Base-by-base conservation (phyloP, 2,888 invertebrate species). In the Cryptus armator region DNA sequence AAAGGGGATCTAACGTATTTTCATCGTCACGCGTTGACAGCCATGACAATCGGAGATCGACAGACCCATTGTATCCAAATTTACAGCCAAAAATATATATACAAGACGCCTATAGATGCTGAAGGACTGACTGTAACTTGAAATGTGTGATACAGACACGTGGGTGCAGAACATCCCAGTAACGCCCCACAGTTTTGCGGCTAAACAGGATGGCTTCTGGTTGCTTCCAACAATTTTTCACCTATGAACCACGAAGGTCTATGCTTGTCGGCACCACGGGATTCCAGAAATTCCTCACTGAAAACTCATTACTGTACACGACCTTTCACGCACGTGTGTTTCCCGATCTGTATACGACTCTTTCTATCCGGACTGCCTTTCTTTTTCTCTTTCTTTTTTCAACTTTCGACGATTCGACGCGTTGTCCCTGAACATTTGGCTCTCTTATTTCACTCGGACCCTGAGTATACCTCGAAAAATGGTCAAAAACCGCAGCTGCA, bases 401-500 rank as follows among this genome's bases (percentile, higher is more conserved):
- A 7, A 19, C 24, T 19, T 12, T 56, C 24, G 56, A 19, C 16
- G 19, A 56, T 56, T 19, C 24, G 56, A 56, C 24, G 56, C 56
- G 56, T 19, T 19, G 56, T 56, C 56, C 56, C 19, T 24, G 12
- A 29, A 56, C n/a, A 14, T 43, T 56, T 19, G 3, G 56, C 24
- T 56, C 56, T 56, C 56, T 24, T 12, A 56, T 56, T 56, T 56
- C 56, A 56, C 56, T 56, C 24, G 56, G 56, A 56, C 24, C 56
- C 59, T 3, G 59, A 16, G 2, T 7, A 14, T 12, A 14, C 37
- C 37, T 19, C 59, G 46, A 46, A 68, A 4, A 59, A 59, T 78
- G 77, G 77, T 78, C 59, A 78, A 78, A 70, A 46, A 46, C 59
- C 59, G 77, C 77, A 78, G 77, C 77, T 78, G 77, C 68, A 16